These are phyloP conservation scores for Macaca nemestrina DNA, from an alignment of 2,113 vertebrate species.

Conservation along the genomic window DNA sequence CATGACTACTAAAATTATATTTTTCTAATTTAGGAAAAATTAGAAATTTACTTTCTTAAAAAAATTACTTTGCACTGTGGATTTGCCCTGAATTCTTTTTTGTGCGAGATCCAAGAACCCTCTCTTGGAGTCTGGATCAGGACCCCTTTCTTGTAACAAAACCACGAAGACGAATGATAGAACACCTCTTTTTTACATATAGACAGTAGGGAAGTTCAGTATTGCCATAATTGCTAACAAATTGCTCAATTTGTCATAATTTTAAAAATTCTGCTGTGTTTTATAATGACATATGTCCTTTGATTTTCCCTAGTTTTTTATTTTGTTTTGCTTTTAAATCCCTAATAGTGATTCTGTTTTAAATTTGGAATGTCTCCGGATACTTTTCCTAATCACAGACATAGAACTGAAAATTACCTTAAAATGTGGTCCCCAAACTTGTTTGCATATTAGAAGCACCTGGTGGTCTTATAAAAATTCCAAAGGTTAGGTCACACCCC, in stretches of 20 bases:
- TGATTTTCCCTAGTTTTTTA: slow-evolving; percentile 10
- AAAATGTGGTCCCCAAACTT: slow-evolving; percentile 16
- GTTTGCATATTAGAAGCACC: not conserved
- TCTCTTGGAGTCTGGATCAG: too few species aligned
- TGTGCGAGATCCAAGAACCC: too few species aligned
- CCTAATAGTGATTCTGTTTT: slow-evolving; percentile 1
- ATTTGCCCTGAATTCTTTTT: too few species aligned
- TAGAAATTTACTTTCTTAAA: too few species aligned
- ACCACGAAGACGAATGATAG: not conserved
- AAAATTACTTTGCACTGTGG: too few species aligned
- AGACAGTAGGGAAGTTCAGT: not conserved
- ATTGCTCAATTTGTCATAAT: not conserved
- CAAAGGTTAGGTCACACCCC: not conserved
- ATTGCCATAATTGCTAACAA: slow-evolving; percentile 41
- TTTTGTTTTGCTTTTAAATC: slow-evolving; percentile 1
- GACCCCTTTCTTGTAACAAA: not conserved
- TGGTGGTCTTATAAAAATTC: not conserved
- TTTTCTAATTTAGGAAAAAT: too few species aligned
- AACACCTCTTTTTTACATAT: not conserved
- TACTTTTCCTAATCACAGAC: slow-evolving; percentile 17
- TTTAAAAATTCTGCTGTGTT: slow-evolving; percentile 31
- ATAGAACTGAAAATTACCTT: slow-evolving; percentile 30
- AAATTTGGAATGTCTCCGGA: not conserved
- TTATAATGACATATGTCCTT: slow-evolving; percentile 8
- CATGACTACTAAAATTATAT: too few species aligned